A percentile compares a stretch with the other conserved stretches of the same genome.
Conservation (phyloP, 2,113 vertebrate genomes). For the Datnioides undecimradiatus region DNA sequence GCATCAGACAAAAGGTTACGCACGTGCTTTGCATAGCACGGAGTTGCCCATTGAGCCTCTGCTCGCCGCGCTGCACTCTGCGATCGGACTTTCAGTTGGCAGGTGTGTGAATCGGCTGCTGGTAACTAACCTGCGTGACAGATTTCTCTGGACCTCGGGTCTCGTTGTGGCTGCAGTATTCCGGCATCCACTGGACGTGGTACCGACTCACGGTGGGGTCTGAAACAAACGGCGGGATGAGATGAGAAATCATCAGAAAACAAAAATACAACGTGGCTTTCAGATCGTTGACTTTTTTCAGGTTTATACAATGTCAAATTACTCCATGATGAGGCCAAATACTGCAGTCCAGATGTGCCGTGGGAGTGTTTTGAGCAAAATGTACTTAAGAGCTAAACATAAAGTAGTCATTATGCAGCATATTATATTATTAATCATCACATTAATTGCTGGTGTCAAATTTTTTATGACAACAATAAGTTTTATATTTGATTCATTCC, state of each 20-base stretch:
- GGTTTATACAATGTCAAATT: background rate
- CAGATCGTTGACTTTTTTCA: background rate
- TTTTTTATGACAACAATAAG: no score
- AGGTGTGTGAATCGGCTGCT: background rate
- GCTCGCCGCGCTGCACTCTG: background rate
- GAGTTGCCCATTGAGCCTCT: conserved; percentile 30
- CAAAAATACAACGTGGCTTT: background rate
- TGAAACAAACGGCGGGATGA: conserved; percentile 55
- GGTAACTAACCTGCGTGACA: conserved; percentile 86
- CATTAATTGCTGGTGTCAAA: background rate
- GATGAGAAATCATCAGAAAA: background rate
- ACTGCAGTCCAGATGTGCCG: background rate
- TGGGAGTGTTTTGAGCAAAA: background rate
- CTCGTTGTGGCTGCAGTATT: conserved; percentile 90
- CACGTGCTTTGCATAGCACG: conserved; percentile 64
- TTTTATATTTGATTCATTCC: background rate
- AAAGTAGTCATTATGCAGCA: background rate
- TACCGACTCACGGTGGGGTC: conserved; percentile 85
- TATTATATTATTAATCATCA: background rate
- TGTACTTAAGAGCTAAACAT: background rate
- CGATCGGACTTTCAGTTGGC: background rate
- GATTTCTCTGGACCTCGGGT: conserved; percentile 85
- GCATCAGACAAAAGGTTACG: conserved; percentile 64
- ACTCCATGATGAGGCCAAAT: background rate
- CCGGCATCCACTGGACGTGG: conserved; percentile 91